Conservation (phyloP, 2,113 vertebrate genomes). For the Pterophyllum scalare region DNA sequence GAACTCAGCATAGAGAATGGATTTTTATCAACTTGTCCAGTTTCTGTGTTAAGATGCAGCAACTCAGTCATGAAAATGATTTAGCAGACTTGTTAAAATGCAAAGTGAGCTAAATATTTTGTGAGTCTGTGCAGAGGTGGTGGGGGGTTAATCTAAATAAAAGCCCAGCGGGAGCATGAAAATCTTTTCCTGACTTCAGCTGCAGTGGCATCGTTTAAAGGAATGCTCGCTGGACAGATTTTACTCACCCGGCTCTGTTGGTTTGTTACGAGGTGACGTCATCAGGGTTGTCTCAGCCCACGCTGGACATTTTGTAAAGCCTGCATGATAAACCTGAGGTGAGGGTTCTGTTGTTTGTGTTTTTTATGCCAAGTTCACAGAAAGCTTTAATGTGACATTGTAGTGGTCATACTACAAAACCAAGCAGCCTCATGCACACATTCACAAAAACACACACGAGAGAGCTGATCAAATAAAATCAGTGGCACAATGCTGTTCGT, state of each 20-base stretch:
- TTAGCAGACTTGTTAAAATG: neutral
- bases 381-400: neutral
- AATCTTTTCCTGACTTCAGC: neutral
- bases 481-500: neutral
- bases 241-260: neutral
- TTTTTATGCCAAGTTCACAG: neutral
- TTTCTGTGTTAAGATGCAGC: neutral
- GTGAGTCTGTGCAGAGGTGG: neutral
- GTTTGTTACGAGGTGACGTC: neutral
- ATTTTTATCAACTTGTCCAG: neutral
- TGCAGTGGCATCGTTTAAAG: neutral
- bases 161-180: neutral
- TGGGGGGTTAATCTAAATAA: neutral
- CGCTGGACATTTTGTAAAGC: neutral
- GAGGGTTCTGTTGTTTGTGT: too few relatives aligned
- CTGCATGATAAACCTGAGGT: neutral
- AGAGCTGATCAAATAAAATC: neutral
- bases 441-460: neutral
- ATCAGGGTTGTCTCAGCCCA: rapidly evolving
- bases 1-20: neutral
- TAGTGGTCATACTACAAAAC: neutral
- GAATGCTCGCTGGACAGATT: neutral
- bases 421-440: neutral
- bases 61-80: neutral
- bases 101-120: constrained; percentile 15